Base-by-base conservation (phyloP, 2,113 vertebrate species). In the Speoplatyrhinus poulsoni region DNA sequence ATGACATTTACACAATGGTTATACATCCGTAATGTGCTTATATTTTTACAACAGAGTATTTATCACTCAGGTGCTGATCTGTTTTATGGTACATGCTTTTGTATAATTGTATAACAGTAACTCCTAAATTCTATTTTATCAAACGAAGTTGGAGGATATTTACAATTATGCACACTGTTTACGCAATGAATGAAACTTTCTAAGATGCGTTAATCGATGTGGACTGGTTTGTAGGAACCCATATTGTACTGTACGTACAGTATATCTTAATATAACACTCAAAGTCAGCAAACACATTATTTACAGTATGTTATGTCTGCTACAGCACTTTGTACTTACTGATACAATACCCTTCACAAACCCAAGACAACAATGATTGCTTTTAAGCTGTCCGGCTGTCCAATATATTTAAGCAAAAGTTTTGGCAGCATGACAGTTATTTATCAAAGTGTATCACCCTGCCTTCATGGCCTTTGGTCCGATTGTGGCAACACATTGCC, bases 1-100 rank as follows among this genome's bases (percentile, higher is more conserved):
- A 41, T 41, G 36, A 41, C 36, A 8, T 41, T 41, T 41, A 41
- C 6, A 41, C 36, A 41, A 41, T 41, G 36, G 36, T 41, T 41
- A 5, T 41, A 41, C 1, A 41, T 41, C 36, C 5, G 36, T 41
- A 41, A 41, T 41, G 36, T 41, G 36, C 7, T 41, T 41, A 41
- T 41, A 41, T 41, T 41, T 41, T 41, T 41, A 41, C 36, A 41
- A 8, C 36, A 5, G 36, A 41, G 55, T 62, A 66, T 53, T 78
- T 55, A 57, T 72, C 73, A 69, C 69, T 4, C 32, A 60, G 9
- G 65, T 62, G 53, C n/a, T 36, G 47, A 52, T 19, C 12, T 47
- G 73, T 46, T 77, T 67, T 72, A 61, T 73, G 80, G 79, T 82
- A 78, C 74, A 71, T 76, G 74, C 52, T 71, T 77, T 74, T 61